These are phyloP conservation scores for Phrynocephalus guinanensis DNA, from an alignment of 2,797 vertebrate genomes.

Conservation along the genomic window DNA sequence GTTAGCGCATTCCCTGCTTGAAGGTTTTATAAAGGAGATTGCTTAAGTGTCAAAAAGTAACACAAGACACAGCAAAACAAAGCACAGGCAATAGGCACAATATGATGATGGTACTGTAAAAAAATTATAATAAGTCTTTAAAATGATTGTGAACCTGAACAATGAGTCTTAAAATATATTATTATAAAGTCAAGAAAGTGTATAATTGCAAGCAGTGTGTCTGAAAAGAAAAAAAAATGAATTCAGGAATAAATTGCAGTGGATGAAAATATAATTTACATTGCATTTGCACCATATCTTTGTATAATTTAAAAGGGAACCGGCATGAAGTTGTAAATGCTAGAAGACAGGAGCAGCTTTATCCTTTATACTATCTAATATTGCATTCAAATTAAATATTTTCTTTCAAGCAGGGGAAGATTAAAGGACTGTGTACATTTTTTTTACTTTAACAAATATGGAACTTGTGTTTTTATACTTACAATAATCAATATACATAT, in stretches of 20 bases:
- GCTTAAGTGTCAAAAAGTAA: not conserved
- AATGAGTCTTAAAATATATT: conserved; percentile 46
- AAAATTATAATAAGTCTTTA: conserved; percentile 22
- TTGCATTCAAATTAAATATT: not conserved
- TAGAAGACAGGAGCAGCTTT: conserved; percentile 2
- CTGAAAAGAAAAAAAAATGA: conserved; percentile 14
- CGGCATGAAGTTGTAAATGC: conserved; percentile 10
- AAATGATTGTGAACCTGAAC: conserved; percentile 48
- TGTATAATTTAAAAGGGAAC: conserved; percentile 3
- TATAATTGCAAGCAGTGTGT: conserved; percentile 48
- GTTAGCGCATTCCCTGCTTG: not conserved
- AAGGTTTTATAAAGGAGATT: not conserved
- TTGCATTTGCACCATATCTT: conserved; percentile 20
- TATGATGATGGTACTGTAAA: not conserved
- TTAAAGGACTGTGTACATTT: not conserved
- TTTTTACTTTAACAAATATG: not conserved
- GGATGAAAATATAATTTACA: conserved; percentile 38
- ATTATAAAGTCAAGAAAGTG: conserved; percentile 45
- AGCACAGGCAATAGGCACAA: conserved; percentile 22
- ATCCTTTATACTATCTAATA: conserved; percentile 24
- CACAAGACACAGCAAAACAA: not conserved
- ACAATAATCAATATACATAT: not conserved
- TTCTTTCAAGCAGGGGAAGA: not conserved
- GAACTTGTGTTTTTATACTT: not conserved
- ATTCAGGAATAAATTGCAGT: conserved; percentile 19